phyloP scores from a whole-genome alignment of 2,797 vertebrate species.

The Lophius americanus region DNA sequence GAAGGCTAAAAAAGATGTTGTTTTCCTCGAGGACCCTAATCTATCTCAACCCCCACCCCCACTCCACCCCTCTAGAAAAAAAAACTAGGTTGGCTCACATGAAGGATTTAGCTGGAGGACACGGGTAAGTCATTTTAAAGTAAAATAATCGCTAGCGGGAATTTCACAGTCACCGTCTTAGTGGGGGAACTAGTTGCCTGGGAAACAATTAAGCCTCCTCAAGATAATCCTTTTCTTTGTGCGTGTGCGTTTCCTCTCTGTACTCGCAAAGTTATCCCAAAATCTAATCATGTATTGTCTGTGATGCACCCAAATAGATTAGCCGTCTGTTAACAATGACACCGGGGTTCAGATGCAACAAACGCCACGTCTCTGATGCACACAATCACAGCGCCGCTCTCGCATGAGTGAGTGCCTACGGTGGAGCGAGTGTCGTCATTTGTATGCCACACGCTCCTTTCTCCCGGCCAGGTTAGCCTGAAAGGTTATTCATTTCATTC shows the following conservation, averaged over 20 bases:
- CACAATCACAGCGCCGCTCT: constrained; percentile 17
- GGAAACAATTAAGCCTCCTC: constrained; percentile 77
- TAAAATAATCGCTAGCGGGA: constrained; percentile 75
- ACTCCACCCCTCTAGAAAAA: constrained; percentile 6
- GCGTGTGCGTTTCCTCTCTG: constrained; percentile 41
- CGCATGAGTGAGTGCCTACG: constrained; percentile 24
- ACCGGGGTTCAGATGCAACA: constrained; percentile 16
- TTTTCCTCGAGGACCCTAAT: constrained; percentile 70
- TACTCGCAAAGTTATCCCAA: constrained; percentile 39
- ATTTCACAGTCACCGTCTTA: constrained; percentile 72
- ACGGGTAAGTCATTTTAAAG: constrained; percentile 75
- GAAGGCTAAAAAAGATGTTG: constrained; percentile 63
- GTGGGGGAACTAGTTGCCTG: constrained; percentile 67
- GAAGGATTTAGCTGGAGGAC: constrained; percentile 73
- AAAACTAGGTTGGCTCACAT: constrained; percentile 67
- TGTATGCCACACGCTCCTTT: constrained; percentile 40
- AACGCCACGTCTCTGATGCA: constrained; percentile 23
- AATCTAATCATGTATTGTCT: constrained; percentile 51
- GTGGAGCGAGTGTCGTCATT: constrained; percentile 42
- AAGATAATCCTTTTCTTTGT: constrained; percentile 60
- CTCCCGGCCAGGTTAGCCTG: constrained; percentile 58
- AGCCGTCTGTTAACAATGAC: constrained; percentile 42
- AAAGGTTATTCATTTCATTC: constrained; percentile 68
- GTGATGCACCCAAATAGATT: constrained; percentile 50
- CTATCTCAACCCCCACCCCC: constrained; percentile 43